Percentiles rank a stretch among this genome's conserved stretches.
Conservation (phyloP, 1,140 invertebrate species). For the Conus betulinus region DNA sequence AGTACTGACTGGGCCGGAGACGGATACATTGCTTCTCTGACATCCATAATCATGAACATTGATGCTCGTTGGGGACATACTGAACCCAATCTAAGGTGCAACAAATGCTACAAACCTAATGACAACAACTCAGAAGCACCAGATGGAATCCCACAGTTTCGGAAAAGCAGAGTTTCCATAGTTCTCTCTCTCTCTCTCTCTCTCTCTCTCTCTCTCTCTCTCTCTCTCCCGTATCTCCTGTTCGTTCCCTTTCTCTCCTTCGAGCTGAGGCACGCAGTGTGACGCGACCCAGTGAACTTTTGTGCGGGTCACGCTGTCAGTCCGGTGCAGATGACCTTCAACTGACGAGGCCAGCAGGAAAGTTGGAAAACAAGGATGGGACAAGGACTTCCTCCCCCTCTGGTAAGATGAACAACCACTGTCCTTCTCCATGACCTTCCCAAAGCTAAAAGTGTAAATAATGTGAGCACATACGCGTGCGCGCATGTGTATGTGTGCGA, state of each 20-base stretch:
- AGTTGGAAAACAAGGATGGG: background rate
- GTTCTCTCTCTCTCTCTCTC: slow-evolving; percentile 16
- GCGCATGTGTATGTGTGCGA: background rate
- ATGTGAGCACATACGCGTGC: no score
- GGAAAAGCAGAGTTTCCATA: background rate
- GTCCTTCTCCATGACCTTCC: background rate
- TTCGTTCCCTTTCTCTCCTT: background rate
- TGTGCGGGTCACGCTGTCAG: slow-evolving; percentile 23
- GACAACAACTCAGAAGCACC: no score
- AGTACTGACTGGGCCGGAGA: no score
- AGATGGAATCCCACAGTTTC: background rate
- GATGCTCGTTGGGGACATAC: no score
- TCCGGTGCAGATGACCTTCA: slow-evolving; percentile 23
- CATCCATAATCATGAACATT: no score
- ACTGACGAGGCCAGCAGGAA: background rate
- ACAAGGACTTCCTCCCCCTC: background rate
- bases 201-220: background rate
- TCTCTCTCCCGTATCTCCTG: background rate
- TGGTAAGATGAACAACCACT: background rate
- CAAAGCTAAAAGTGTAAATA: background rate
- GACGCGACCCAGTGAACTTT: slow-evolving; percentile 24
- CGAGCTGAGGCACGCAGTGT: slow-evolving; percentile 7
- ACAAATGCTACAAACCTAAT: no score
- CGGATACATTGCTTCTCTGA: no score
- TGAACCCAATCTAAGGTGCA: no score